Base-by-base conservation (phyloP, 37 sponge, comb jelly and placozoan species). In the Spongia lamella region DNA sequence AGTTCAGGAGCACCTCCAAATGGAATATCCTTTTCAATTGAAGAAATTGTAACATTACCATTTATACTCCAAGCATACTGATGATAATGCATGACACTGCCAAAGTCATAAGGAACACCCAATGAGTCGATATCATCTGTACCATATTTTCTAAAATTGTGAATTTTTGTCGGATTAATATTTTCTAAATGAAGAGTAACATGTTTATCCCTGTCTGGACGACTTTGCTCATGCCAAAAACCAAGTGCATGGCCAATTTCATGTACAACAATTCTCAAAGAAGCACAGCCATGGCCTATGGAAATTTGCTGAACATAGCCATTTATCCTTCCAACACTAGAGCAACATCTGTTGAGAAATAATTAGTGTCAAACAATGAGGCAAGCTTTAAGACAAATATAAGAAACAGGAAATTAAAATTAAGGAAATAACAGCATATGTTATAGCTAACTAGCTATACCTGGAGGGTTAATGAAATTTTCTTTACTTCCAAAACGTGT, bases 81-180 rank as follows among this genome's bases (percentile, higher is more conserved):
- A 55, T 67, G 20, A 56, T 92, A 92, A 58, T 92, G 93, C 93
- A 92, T 92, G 62, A 92, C 78, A 26, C 88, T 86, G 63, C 86
- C 86, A 73, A 82, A 86, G 57, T 92, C 92, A 35, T 92, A 92
- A 7, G 78, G 61, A 1, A 92, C 79, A 15, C 93, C 93, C 26
- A 66, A 29, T 17, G 85, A 84, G 50, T 92, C 30, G 1, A 87
- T 80, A 14, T 67, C 15, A n/a, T 51, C 51, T 51, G 25, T 5
- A 16, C 3, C 11, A 31, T 49, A 58, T 59, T 53, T 68, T 2
- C 38, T 2, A 36, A 90, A 90, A 63, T 90, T 90, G 15, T n/a
- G 9, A 25, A 40, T 35, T 16, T 38, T 58, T 1, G 61, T 59
- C 13, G 70, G 70, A 13, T 43, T 9, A 35, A 77, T 37, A 49